Percentiles rank a stretch among this genome's conserved stretches.
These are phyloP conservation scores for Dicranocentrus wangi DNA, from an alignment of 2,888 invertebrate genomes.

Conservation along the genomic window DNA sequence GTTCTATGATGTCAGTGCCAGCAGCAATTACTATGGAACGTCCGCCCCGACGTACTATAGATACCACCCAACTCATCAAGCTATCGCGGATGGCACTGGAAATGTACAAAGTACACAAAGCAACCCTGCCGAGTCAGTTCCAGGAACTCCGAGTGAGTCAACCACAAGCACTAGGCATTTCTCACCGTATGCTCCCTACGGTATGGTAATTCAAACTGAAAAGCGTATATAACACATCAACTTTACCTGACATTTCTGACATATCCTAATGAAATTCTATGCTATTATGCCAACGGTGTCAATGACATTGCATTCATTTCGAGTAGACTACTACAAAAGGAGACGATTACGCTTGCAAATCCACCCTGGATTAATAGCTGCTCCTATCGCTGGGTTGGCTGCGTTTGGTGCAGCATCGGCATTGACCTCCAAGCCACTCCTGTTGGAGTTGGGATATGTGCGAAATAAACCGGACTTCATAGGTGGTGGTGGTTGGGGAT, in stretches of 20 bases:
- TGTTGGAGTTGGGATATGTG: slow-evolving; percentile 69
- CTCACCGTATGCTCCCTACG: slow-evolving; percentile 23
- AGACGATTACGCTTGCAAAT: slow-evolving; percentile 67
- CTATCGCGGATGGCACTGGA: slow-evolving; percentile 37
- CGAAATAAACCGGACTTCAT: slow-evolving; percentile 56
- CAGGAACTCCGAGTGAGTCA: slow-evolving; percentile 47
- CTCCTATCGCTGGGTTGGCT: slow-evolving; percentile 68
- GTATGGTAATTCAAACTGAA: slow-evolving; percentile 9
- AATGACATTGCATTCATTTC: slow-evolving; percentile 1
- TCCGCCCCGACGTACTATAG: slow-evolving; percentile 9
- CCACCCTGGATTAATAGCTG: slow-evolving; percentile 70
- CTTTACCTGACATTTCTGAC: too few relatives aligned
- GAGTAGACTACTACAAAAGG: slow-evolving; percentile 59
- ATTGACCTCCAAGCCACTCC: slow-evolving; percentile 66
- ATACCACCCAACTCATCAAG: slow-evolving; percentile 45
- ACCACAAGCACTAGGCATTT: slow-evolving; percentile 40
- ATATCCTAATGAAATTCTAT: neutral
- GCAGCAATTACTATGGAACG: slow-evolving; percentile 18
- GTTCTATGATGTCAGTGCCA: slow-evolving; percentile 40
- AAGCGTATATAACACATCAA: too few relatives aligned
- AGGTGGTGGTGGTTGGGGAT: slow-evolving; percentile 28
- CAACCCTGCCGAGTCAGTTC: slow-evolving; percentile 21
- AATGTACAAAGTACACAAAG: slow-evolving; percentile 14
- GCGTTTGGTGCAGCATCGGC: slow-evolving; percentile 68
- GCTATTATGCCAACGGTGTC: neutral